phyloP scores from a whole-genome alignment of 2,888 invertebrate species.

The Cerceris rybyensis region DNA sequence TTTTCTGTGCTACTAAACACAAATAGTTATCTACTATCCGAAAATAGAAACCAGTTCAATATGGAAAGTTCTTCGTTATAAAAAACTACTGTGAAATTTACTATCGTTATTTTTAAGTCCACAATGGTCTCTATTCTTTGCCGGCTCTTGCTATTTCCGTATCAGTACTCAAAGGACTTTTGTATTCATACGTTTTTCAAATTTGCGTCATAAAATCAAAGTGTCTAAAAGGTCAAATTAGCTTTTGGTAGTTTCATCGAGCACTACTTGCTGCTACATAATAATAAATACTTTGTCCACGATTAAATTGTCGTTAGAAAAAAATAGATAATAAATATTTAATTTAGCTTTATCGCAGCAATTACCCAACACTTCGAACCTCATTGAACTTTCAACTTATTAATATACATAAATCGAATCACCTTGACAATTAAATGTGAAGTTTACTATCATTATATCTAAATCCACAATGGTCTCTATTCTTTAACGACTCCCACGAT shows the following conservation, averaged over 20 bases:
- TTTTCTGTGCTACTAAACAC: too few species aligned
- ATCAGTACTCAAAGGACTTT: conserved; percentile 28
- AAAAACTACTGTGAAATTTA: too few species aligned
- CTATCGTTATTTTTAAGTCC: too few species aligned
- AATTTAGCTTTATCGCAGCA: background rate
- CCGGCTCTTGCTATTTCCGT: conserved; percentile 10
- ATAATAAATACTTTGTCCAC: too few species aligned
- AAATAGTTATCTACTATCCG: too few species aligned
- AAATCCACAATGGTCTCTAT: background rate
- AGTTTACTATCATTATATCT: too few species aligned
- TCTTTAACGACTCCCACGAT: conserved; percentile 13
- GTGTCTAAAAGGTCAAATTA: conserved; percentile 45
- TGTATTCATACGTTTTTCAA: conserved; percentile 8
- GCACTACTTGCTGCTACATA: conserved; percentile 78
- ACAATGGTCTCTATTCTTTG: background rate
- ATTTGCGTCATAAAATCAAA: conserved; percentile 28
- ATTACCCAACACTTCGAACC: background rate
- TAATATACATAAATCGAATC: background rate
- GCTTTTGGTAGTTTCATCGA: conserved; percentile 72
- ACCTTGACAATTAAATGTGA: too few species aligned
- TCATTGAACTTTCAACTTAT: background rate
- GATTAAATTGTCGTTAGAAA: too few species aligned
- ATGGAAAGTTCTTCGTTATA: too few species aligned
- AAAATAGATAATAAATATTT: too few species aligned
- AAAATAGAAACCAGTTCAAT: too few species aligned